phyloP scores from a whole-genome alignment of 2,888 invertebrate species.

The Adelognathus sp. region DNA sequence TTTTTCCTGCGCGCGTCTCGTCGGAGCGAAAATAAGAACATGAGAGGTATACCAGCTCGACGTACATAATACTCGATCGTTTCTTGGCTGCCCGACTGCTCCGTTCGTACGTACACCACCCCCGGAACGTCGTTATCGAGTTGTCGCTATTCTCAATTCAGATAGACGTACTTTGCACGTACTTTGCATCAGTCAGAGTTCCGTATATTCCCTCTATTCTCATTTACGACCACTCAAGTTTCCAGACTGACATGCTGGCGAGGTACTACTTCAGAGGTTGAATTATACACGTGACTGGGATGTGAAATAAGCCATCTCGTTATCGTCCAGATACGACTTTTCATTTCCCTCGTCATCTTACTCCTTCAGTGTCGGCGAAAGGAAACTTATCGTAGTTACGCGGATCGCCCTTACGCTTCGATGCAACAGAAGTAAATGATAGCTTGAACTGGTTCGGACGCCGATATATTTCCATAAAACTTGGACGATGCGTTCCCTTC shows the following conservation, averaged over 20 bases:
- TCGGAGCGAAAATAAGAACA: neutral
- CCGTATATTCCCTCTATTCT: neutral
- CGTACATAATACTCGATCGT: neutral
- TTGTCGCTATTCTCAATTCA: neutral
- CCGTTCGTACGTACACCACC: neutral
- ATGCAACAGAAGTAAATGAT: no score
- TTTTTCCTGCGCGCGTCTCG: neutral
- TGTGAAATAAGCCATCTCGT: no score
- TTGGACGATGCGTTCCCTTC: neutral
- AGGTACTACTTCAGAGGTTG: neutral
- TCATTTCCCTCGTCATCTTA: neutral
- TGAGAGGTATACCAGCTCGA: neutral
- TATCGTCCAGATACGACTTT: no score
- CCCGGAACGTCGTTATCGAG: neutral
- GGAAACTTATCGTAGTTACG: slow-evolving; percentile 14
- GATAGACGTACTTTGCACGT: neutral
- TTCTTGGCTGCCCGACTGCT: neutral
- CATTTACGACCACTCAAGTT: neutral
- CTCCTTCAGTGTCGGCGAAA: neutral
- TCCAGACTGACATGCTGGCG: neutral
- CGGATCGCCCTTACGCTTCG: no score
- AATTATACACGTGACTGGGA: neutral
- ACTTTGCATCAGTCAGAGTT: neutral
- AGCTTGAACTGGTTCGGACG: neutral
- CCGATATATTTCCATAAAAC: neutral